Percentiles rank a stretch among this genome's conserved stretches.
phyloP scores from a whole-genome alignment of 2,113 vertebrate species.

The Neomonachus schauinslandi region DNA sequence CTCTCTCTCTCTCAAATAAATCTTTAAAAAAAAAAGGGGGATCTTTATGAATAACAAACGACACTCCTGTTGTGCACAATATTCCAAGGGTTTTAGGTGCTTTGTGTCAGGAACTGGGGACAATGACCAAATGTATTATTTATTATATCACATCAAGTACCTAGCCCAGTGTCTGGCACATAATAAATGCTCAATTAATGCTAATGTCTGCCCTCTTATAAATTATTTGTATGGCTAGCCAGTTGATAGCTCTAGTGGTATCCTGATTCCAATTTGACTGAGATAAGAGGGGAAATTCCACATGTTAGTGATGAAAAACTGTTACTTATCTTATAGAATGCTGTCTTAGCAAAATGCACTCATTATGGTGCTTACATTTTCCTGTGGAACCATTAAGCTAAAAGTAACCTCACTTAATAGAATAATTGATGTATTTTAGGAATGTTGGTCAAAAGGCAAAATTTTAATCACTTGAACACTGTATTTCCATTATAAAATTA shows the following conservation, averaged over 20 bases:
- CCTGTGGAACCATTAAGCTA: background rate
- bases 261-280: conserved; percentile 15
- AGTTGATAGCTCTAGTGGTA: conserved; percentile 27
- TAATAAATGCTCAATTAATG: background rate
- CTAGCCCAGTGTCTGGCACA: background rate
- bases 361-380: conserved; percentile 30
- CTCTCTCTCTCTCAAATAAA: background rate
- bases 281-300: background rate
- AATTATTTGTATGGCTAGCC: background rate
- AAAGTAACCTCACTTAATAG: background rate
- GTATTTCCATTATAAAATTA: conserved; percentile 36
- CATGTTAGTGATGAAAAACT: conserved; percentile 34
- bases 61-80: background rate
- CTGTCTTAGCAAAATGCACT: background rate
- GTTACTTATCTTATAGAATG: conserved; percentile 19
- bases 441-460: conserved; percentile 42
- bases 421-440: background rate
- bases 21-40: background rate
- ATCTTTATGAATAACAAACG: background rate
- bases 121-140: background rate
- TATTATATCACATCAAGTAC: background rate
- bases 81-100: background rate
- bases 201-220: background rate
- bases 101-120: background rate
- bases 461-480: conserved; percentile 28